Percentiles rank a stretch among this genome's conserved stretches.
phyloP scores from a whole-genome alignment of 2,113 vertebrate genomes.

The Serilophus lunatus region DNA sequence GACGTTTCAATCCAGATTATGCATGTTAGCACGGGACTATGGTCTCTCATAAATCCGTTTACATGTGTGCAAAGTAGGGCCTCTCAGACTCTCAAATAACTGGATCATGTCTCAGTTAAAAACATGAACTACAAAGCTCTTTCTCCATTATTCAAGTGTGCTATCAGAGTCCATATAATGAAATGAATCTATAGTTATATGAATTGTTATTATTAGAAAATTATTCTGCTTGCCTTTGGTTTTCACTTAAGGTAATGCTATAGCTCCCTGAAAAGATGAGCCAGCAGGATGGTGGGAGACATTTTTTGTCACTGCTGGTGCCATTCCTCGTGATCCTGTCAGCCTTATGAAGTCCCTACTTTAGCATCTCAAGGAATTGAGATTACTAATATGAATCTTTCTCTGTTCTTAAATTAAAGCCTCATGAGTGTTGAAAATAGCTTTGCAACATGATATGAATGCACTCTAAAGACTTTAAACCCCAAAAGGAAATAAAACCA shows the following conservation, averaged over 20 bases:
- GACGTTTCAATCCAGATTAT: not conserved
- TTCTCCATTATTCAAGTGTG: not conserved
- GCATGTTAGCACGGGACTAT: not conserved
- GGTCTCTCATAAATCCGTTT: not conserved
- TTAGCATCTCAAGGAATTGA: not conserved
- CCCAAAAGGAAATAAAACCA: not conserved
- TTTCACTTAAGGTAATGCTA: not conserved
- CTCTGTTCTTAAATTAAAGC: not conserved
- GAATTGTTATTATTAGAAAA: not conserved
- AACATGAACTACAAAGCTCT: not conserved
- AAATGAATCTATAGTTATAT: not conserved
- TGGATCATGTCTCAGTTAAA: not conserved
- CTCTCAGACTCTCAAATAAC: not conserved
- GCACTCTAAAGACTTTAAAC: not conserved
- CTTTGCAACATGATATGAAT: not conserved
- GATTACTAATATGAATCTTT: not conserved
- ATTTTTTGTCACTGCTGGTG: not conserved
- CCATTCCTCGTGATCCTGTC: not conserved
- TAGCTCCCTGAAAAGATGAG: not conserved
- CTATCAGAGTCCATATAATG: not conserved
- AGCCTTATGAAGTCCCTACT: not conserved
- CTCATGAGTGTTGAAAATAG: not conserved
- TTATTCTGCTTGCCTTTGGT: not conserved
- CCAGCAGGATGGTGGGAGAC: not conserved
- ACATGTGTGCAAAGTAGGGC: not conserved